Base-by-base conservation (phyloP, 2,113 vertebrate species). In the Alectura lathami region DNA sequence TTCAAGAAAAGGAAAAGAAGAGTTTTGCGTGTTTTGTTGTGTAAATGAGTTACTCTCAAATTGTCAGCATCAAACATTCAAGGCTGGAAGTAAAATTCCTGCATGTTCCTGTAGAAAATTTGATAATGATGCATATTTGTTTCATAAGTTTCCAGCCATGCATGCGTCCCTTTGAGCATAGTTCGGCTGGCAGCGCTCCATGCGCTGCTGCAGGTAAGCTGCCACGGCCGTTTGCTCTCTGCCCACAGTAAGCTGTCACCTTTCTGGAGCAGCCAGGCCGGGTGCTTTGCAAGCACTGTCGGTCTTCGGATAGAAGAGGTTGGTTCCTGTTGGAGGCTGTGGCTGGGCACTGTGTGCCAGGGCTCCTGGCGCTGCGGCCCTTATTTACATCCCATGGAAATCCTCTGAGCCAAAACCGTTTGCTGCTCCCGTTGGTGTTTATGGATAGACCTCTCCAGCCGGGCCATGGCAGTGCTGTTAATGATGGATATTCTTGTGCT, bases 91-190 rank as follows among this genome's bases (percentile, higher is more conserved):
- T 88, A 60, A 78, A 80, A 94, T 75, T 86, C 84, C 76, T 83
- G 21, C 47, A 38, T 1, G 0, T 87, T 97, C 77, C 89, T 94
- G 83, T 75, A 70, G 87, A 93, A 94, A 96, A 93, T 50, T 94
- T 70, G 96, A 96, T 97, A 96, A 92, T 69, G 76, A 83, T 90
- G 79, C 67, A 81, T 95, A 89, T 38, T 91, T 97, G 93, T 94
- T 96, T 96, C 68, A 22, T 80, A 96, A 86, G 69, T 92, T 95
- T 95, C 66, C 88, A 95, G 51, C 69, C 2, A 0, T 38, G 74
- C 2, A 2, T 27, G 2, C 17, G 64, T 95, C 84, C 47, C 63
- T 93, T 93, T 89, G 86, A 93, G 91, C 79, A 23, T 32, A 53
- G 14, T 56, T 91, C 67, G 42, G 17, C 67, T 97, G 96, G 91